A percentile compares a stretch with the other conserved stretches of the same genome.
These are phyloP conservation scores for Sebastes diploproa DNA, from an alignment of 2,797 vertebrate species.

Conservation along the genomic window DNA sequence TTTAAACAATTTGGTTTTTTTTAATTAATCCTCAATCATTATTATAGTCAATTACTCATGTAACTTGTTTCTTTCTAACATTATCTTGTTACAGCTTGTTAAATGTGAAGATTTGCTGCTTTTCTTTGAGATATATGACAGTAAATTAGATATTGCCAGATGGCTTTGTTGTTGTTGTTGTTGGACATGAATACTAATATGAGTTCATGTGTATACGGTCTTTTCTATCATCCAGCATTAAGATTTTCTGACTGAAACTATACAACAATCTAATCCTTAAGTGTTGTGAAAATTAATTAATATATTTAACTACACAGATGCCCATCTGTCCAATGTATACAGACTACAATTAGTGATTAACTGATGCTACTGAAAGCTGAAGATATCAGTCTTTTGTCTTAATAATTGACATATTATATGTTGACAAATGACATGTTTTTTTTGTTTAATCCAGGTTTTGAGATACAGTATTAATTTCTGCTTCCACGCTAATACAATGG, in stretches of 20 bases:
- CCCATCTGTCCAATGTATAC: background rate
- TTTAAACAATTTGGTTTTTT: background rate
- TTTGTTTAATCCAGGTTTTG: background rate
- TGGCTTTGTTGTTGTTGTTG: background rate
- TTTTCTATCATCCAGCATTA: background rate
- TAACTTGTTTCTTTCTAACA: too few species aligned
- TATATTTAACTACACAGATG: accelerated
- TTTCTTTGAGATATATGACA: background rate
- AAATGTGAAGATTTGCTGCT: background rate
- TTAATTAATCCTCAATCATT: too few species aligned
- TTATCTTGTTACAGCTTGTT: background rate
- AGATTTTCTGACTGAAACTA: background rate
- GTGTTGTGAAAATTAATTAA: too few species aligned
- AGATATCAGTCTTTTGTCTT: background rate
- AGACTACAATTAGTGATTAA: background rate
- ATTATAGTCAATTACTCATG: too few species aligned
- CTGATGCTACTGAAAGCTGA: background rate
- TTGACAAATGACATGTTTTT: background rate
- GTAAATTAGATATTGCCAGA: too few species aligned
- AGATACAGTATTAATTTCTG: background rate
- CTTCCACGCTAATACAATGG: background rate
- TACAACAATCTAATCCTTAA: background rate
- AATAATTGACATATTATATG: background rate
- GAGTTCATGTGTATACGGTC: background rate
- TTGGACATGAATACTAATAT: background rate